These are phyloP conservation scores for Cydia fagiglandana DNA, from an alignment of 1,140 invertebrate genomes.

Conservation along the genomic window DNA sequence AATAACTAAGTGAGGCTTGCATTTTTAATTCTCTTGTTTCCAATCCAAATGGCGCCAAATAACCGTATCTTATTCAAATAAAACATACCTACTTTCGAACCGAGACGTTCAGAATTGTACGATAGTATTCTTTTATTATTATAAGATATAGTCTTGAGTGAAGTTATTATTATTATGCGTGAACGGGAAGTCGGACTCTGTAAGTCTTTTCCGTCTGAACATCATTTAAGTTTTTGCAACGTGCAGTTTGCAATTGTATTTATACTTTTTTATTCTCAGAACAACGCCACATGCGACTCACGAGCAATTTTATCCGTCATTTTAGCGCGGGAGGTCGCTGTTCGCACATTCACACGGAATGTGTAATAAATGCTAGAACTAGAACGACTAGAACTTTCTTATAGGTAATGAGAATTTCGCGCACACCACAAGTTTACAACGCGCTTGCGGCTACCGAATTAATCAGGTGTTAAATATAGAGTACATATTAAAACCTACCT, in stretches of 20 bases:
- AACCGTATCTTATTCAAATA: no score
- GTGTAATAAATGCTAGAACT: conserved; percentile 7
- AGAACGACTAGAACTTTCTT: not conserved
- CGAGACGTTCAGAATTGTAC: not conserved
- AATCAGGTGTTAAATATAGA: not conserved
- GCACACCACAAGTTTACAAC: not conserved
- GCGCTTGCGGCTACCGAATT: not conserved
- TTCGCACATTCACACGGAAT: conserved; percentile 25
- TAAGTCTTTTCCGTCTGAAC: not conserved
- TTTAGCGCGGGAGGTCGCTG: not conserved
- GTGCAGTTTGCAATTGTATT: conserved; percentile 1
- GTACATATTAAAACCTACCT: not conserved
- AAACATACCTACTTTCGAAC: no score
- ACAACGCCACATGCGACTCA: conserved; percentile 5
- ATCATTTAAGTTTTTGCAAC: not conserved
- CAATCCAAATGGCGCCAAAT: no score
- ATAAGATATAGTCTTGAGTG: no score
- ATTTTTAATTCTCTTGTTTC: no score
- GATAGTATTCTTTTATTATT: not conserved
- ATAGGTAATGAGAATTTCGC: conserved; percentile 16
- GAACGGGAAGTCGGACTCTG: no score
- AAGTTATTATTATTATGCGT: no score
- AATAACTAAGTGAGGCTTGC: no score
- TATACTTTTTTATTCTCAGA: conserved; percentile 1
- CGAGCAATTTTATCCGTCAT: not conserved